These are phyloP conservation scores for Apoda limacodes DNA, from an alignment of 2,888 invertebrate genomes.

Conservation along the genomic window DNA sequence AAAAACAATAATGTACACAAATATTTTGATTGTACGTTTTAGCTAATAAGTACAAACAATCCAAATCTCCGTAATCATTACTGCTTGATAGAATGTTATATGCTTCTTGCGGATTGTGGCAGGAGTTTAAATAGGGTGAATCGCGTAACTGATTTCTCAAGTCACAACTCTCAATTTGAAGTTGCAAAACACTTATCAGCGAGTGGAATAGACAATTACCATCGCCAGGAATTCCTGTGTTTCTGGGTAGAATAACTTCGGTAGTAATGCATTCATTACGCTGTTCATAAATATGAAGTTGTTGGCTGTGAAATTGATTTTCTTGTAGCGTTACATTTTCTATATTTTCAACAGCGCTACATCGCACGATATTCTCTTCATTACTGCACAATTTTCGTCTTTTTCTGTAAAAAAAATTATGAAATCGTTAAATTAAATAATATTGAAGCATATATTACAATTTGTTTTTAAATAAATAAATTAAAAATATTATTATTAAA, in stretches of 20 bases:
- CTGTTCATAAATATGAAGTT: slow-evolving; percentile 21
- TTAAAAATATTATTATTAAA: too few species aligned
- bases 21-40: slow-evolving; percentile 32
- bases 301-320: too few species aligned
- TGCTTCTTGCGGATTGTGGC: slow-evolving; percentile 32
- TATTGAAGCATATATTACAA: too few species aligned
- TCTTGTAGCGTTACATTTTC: too few species aligned
- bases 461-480: too few species aligned
- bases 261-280: slow-evolving; percentile 24
- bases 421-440: slow-evolving; percentile 26
- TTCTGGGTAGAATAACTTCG: slow-evolving; percentile 26
- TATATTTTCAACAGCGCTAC: too few species aligned
- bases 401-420: slow-evolving; percentile 25
- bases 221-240: slow-evolving; percentile 24
- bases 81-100: slow-evolving; percentile 28
- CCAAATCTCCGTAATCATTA: slow-evolving; percentile 29
- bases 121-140: slow-evolving; percentile 31
- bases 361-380: too few species aligned
- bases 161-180: slow-evolving; percentile 27
- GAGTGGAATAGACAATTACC: slow-evolving; percentile 26
- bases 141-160: slow-evolving; percentile 29
- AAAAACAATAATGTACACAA: slow-evolving; percentile 29
- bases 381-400: slow-evolving; percentile 23
- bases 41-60: slow-evolving; percentile 29
- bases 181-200: slow-evolving; percentile 30